Base-by-base conservation (phyloP, 2,888 invertebrate genomes). In the Parnassius apollo region DNA sequence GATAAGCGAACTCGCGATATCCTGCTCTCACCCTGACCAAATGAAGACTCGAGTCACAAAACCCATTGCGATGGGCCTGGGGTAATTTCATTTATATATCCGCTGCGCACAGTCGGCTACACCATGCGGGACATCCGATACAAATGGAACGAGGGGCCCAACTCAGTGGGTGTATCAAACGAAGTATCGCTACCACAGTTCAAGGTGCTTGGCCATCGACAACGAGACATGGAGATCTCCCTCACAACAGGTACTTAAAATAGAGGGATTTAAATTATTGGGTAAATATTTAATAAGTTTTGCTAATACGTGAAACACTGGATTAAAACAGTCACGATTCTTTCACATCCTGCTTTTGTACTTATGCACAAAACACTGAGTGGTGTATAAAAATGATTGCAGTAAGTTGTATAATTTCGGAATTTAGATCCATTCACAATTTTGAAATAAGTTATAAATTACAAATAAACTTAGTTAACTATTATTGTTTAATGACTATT, bases 101-200 rank as follows among this genome's bases (percentile, higher is more conserved):
- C 88, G 88, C 87, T 88, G 86, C 88, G 83, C 83, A 92, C 95
- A 98, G 98, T 98, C 95, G 98, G 98, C 94, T 98, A 98, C 95
- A 98, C 98, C 93, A 98, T 97, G 97, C 94, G 96, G 93, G 98
- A 98, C 95, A 98, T 98, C 94, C 95, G 97, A 86, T 98, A 98
- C 95, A 97, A 96, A 92, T 98, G 98, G 98, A 97, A 97, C 93
- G 97, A 97, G 92, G 97, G 97, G 78, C 96, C 96, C 82, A 96
- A 96, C 93, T 97, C 98, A 90, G 97, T 98, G 91, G 97, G 97
- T 92, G 97, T 98, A 87, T 97, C 97, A 93, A 96, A 96, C 93
- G 97, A 98, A 93, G 97, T 98, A 93, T 97, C 97, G 85, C 95
- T 98, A 91, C 98, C 98, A 92, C 98, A 98, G 94, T 98, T 98